Base-by-base conservation (phyloP, 2,888 invertebrate genomes). In the Branchinecta sandiegonensis region DNA sequence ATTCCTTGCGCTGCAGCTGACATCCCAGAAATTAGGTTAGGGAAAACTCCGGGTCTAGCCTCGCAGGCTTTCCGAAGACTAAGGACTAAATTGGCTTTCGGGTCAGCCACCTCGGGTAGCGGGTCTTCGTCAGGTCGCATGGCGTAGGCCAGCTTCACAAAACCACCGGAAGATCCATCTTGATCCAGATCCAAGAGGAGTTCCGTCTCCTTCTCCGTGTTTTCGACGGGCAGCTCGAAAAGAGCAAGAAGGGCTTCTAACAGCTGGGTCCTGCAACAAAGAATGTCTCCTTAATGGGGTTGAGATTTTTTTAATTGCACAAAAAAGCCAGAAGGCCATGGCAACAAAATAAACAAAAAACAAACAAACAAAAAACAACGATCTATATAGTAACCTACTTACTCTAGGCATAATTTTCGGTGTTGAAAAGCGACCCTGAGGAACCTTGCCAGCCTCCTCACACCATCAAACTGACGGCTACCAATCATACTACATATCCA, bases 191-290 rank as follows among this genome's bases (percentile, higher is more conserved):
- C 94, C 13, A 91, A 83, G 78, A 90, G 89, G 72, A 83, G 80
- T 77, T 91, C 90, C 76, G 92, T 93, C 6, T 89, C 88, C 0
- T 85, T 82, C 4, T 78, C 72, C 1, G 84, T 83, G 72, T 88
- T 86, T 80, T 94, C 94, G 56, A 86, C 84, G 0, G 94, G 94
- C 74, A 93, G 80, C 80, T 96, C 95, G 78, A 94, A 92, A 73
- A 94, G 81, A 68, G 88, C 85, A 50, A 96, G 84, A 71, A 96
- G 78, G 0, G 89, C 85, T 80, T 90, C 80, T 50, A 84, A 78
- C 66, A 83, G 73, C 13, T 77, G 77, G 9, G 77, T 74, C 82
- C 82, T 82, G 70, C n/a, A 73, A 37, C 4, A 37, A 37, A 23
- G 23, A 23, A 23, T 23, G 23, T 23, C 23, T 23, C 2, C 23